Base-by-base conservation (phyloP, 2,888 invertebrate genomes). In the Lacanobia oleracea region DNA sequence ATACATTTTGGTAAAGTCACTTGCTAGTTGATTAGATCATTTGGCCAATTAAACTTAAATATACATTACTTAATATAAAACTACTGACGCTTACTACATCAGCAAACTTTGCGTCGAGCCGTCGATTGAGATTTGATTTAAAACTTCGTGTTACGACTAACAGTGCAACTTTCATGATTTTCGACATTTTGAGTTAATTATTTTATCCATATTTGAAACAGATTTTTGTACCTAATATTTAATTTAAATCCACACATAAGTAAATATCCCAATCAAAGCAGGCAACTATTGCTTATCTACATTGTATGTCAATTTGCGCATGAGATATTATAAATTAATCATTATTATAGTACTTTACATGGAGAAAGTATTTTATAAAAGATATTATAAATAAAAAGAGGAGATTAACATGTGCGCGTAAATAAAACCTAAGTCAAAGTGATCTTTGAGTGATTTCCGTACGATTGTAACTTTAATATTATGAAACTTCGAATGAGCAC, bases 1-100 rank as follows among this genome's bases (percentile, higher is more conserved):
- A 93, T 93, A 93, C 92, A 91, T 91, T 90, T 91, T 89, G 91
- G 91, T 92, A 87, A 87, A 84, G 81, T 86, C 84, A 84, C 86
- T 86, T 68, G 80, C 85, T 79, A 80, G 79, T 86, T 87, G 86
- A 88, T 88, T 88, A 88, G 81, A 87, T 87, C 87, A 90, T 92
- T 92, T 91, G 92, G 92, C 91, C 91, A 87, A 90, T 88, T 88
- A 83, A 86, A 88, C 90, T 89, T 90, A 91, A 81, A 80, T 70
- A 82, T 86, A 87, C 21, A 81, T 76, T 81, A 85, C 69, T 66
- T 61, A 72, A 60, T 60, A 75, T 62, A 77, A 40, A 70, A 72
- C 51, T 65, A 72, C 68, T 45, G 72, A 74, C 51, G 54, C 67
- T 50, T 56, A 60, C 43, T 59, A 72, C 67, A 57, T 74, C 56